Evolutionary conservation across 2,888 invertebrate species (phyloP).

Genomic region (Papilio demoleus): DNA sequence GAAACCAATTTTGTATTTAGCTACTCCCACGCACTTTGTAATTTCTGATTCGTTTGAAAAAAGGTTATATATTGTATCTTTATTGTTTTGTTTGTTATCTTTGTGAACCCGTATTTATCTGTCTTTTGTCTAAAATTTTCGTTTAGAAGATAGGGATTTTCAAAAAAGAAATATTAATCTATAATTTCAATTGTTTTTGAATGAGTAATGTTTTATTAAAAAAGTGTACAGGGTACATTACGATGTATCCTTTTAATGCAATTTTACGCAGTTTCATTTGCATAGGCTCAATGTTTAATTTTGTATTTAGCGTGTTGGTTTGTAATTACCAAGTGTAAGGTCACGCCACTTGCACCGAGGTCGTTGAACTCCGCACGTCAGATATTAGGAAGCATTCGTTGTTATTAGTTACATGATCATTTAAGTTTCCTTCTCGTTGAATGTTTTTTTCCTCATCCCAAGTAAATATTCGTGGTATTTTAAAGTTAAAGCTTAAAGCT

Average conservation of each 20-base stretch:
- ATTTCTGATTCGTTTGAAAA: slow-evolving; percentile 60
- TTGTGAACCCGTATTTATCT: background rate
- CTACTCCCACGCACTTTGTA: slow-evolving; percentile 70
- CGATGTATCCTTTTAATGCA: slow-evolving; percentile 30
- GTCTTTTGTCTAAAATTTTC: background rate
- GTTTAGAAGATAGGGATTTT: background rate
- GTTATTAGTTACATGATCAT: slow-evolving; percentile 2
- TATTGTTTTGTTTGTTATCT: slow-evolving; percentile 42
- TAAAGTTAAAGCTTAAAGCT: background rate
- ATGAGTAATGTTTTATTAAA: background rate
- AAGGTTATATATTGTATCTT: slow-evolving; percentile 57
- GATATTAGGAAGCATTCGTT: slow-evolving; percentile 34
- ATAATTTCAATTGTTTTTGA: background rate
- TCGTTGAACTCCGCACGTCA: slow-evolving; percentile 27
- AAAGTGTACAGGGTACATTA: background rate
- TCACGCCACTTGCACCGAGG: slow-evolving; percentile 34
- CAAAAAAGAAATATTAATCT: background rate
- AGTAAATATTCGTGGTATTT: background rate
- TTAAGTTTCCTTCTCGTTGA: background rate
- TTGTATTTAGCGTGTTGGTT: slow-evolving; percentile 11
- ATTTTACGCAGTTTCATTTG: slow-evolving; percentile 5
- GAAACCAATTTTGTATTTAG: slow-evolving; percentile 76
- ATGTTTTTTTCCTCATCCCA: background rate
- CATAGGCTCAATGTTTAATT: slow-evolving; percentile 29
- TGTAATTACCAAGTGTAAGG: slow-evolving; percentile 30